phyloP scores from a whole-genome alignment of 2,797 vertebrate species.

The Holocentrus rufus region DNA sequence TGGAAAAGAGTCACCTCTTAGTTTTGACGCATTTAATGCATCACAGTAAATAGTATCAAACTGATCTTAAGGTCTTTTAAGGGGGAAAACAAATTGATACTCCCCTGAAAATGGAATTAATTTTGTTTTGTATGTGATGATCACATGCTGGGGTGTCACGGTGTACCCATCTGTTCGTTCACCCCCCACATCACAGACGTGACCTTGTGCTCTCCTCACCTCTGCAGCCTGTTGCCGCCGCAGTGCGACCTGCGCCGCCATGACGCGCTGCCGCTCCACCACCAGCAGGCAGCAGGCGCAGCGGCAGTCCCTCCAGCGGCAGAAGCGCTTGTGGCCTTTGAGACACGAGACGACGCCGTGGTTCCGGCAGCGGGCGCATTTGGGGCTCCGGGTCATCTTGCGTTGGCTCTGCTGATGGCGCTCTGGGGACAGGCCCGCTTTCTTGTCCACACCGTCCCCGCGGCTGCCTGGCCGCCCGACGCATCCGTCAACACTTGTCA shows the following conservation, averaged over 20 bases:
- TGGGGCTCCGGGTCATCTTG: slow-evolving; percentile 76
- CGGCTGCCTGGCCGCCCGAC: slow-evolving; percentile 32
- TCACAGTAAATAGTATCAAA: no score
- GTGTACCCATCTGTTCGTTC: background rate
- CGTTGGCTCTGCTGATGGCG: slow-evolving; percentile 56
- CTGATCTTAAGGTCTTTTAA: no score
- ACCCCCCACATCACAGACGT: slow-evolving; percentile 52
- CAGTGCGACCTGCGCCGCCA: slow-evolving; percentile 86
- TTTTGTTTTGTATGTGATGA: background rate
- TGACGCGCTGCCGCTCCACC: slow-evolving; percentile 85
- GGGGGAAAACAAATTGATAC: no score
- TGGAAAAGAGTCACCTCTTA: no score
- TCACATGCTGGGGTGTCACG: background rate
- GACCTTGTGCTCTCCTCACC: slow-evolving; percentile 63
- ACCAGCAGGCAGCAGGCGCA: slow-evolving; percentile 85
- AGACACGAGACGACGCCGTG: slow-evolving; percentile 82
- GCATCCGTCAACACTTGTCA: slow-evolving; percentile 75
- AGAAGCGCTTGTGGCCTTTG: slow-evolving; percentile 85
- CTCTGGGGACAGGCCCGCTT: slow-evolving; percentile 35
- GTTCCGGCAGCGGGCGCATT: slow-evolving; percentile 79
- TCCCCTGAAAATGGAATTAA: no score
- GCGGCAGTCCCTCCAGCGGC: slow-evolving; percentile 83
- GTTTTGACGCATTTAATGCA: no score
- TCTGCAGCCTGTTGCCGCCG: slow-evolving; percentile 81
- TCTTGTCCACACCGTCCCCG: slow-evolving; percentile 33